Evolutionary conservation across 1,140 invertebrate genomes (phyloP), one percentile per base, ranked within the genome.

Genomic region (Caenorhabditis briggsae): DNA sequence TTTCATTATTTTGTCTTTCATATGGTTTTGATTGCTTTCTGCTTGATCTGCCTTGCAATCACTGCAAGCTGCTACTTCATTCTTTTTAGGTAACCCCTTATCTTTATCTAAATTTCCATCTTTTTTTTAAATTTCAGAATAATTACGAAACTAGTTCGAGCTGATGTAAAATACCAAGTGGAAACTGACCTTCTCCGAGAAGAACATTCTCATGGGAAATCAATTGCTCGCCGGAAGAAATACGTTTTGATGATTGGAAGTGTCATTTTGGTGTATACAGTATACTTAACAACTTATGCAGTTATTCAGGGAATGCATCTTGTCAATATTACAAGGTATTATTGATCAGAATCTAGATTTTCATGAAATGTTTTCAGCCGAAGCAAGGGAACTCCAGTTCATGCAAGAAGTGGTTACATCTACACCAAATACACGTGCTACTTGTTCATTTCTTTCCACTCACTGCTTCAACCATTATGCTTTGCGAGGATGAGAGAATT

Each of bases 401-500:
- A 78, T 53, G 70, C 70, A 20, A 50, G 70, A 50, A 78, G 70
- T 50, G 70, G 61, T 46, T 82, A 70, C 48, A 84, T 88, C 20
- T 82, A 86, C 33, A 65, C 88, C 8, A 88, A 88, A 25, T 86
- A 88, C 58, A 82, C 56, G 12, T 87, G 82, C 53, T 87, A 87
- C 43, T n/a, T 61, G 20, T 82, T 86, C 82, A 78, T 88, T 8
- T 84, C 74, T 7, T 58, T 89, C 9, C 88, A 89, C 61, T 88
- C 86, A 20, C 83, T 89, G 0, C 84, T 89, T 56, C 88, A 89
- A 56, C 88, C 88, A 16, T 78, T 89, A 20, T 89, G 88, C 53
- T 89, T 89, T 53, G 46, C 88, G 23, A 70, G 88, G 16, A 88
- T 89, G 82, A 61, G 82, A 56, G 87, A 88, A 59, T 88, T 88